phyloP scores from a whole-genome alignment of 1,140 invertebrate species.

The Hirudo medicinalis region DNA sequence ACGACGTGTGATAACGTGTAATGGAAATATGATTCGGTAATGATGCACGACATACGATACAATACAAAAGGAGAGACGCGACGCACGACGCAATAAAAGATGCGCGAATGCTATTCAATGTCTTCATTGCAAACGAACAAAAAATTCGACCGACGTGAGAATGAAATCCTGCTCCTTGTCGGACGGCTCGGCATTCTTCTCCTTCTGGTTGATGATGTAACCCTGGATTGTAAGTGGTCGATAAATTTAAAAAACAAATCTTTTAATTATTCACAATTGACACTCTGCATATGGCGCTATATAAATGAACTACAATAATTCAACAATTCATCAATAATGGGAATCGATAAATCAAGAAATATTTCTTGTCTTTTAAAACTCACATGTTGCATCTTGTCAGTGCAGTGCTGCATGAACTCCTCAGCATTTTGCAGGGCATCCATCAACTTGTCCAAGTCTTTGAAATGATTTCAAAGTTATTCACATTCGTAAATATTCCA shows the following conservation, averaged over 20 bases:
- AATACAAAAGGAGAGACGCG: too few species aligned
- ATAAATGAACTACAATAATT: too few species aligned
- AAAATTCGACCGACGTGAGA: conserved; percentile 50
- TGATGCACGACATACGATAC: too few species aligned
- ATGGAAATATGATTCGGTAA: too few species aligned
- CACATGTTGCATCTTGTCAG: conserved; percentile 26
- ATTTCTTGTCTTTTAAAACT: conserved; percentile 27
- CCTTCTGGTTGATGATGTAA: conserved; percentile 71
- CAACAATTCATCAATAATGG: background rate
- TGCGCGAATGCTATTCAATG: too few species aligned
- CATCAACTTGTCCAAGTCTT: conserved; percentile 54
- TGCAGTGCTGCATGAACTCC: conserved; percentile 47
- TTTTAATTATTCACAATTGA: conserved; percentile 16
- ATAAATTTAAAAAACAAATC: background rate
- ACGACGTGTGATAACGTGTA: too few species aligned
- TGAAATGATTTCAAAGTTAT: background rate
- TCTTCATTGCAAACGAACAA: background rate
- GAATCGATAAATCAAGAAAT: background rate
- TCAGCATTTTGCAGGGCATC: conserved; percentile 58
- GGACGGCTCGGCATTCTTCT: conserved; percentile 51
- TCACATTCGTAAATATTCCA: too few species aligned
- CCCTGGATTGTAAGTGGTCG: conserved; percentile 46
- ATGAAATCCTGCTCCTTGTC: conserved; percentile 50
- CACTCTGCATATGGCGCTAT: too few species aligned
- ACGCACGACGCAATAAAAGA: too few species aligned